A percentile compares a stretch with the other conserved stretches of the same genome.
These are phyloP conservation scores for Mixornis gularis DNA, from an alignment of 2,113 vertebrate species.

Conservation along the genomic window DNA sequence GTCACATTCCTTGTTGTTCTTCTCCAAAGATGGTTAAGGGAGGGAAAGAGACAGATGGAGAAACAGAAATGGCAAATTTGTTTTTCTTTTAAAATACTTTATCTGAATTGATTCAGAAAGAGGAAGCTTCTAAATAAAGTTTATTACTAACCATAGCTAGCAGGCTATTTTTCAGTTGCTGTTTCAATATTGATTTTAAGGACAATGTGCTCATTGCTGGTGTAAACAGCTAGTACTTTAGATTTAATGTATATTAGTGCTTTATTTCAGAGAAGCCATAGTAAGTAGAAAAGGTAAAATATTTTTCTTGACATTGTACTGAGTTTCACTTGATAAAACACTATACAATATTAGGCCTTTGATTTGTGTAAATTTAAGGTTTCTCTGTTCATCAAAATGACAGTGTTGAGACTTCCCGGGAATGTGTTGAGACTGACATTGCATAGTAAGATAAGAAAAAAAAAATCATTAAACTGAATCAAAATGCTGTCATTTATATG, in stretches of 20 bases:
- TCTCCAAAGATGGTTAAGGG: not conserved
- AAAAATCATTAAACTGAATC: not conserved
- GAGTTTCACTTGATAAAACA: not conserved
- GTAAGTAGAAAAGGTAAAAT: not conserved
- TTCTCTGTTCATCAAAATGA: constrained; percentile 31
- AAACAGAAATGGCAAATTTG: not conserved
- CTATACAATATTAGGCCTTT: not conserved
- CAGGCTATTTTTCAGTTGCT: not conserved
- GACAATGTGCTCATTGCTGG: not conserved
- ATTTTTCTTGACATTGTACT: not conserved
- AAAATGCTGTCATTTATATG: constrained; percentile 34
- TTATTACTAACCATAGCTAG: not conserved
- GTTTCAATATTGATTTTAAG: not conserved
- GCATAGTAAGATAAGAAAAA: constrained; percentile 5
- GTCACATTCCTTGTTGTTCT: not conserved
- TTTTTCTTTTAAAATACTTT: not conserved
- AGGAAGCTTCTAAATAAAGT: not conserved
- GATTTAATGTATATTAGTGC: not conserved
- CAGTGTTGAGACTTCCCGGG: constrained; percentile 29
- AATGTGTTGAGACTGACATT: constrained; percentile 27
- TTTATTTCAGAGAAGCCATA: not conserved
- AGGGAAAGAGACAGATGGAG: not conserved
- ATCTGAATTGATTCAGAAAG: not conserved
- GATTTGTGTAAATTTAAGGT: not conserved
- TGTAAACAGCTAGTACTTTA: not conserved